These are phyloP conservation scores for Mastomys natalensis DNA, from an alignment of 2,113 vertebrate genomes.

Conservation along the genomic window DNA sequence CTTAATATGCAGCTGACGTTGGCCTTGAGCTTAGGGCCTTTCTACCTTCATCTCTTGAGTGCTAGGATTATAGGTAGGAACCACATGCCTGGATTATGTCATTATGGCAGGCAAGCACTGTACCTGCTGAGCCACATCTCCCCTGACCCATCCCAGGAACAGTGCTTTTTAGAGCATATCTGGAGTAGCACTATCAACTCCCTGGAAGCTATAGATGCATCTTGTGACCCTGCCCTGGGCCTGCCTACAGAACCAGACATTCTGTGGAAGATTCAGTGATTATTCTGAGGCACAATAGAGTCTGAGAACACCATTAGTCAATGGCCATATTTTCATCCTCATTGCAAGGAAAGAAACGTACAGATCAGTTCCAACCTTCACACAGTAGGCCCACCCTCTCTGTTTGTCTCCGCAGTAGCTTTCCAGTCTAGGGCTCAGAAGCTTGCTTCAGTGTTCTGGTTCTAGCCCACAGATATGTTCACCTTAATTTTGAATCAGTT, in stretches of 20 bases:
- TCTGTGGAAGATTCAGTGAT: background rate
- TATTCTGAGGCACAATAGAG: background rate
- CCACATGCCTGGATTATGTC: background rate
- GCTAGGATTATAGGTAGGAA: background rate
- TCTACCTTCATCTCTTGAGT: background rate
- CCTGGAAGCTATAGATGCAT: background rate
- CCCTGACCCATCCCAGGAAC: background rate
- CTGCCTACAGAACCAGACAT: background rate
- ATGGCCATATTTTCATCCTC: background rate
- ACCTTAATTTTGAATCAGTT: conserved; percentile 7
- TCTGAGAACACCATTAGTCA: background rate
- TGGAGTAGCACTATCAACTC: background rate
- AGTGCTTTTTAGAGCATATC: background rate
- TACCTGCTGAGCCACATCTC: background rate
- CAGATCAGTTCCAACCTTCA: background rate
- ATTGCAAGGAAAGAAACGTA: background rate
- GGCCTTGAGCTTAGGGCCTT: background rate
- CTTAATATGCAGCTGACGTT: background rate
- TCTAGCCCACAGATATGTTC: background rate
- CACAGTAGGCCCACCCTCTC: background rate
- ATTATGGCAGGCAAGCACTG: background rate
- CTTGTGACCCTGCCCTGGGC: background rate
- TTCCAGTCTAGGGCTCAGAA: background rate
- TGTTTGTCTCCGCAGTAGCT: background rate
- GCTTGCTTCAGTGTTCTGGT: background rate